Base-by-base conservation (phyloP, 2,888 invertebrate genomes). In the Cynaeus angustus region DNA sequence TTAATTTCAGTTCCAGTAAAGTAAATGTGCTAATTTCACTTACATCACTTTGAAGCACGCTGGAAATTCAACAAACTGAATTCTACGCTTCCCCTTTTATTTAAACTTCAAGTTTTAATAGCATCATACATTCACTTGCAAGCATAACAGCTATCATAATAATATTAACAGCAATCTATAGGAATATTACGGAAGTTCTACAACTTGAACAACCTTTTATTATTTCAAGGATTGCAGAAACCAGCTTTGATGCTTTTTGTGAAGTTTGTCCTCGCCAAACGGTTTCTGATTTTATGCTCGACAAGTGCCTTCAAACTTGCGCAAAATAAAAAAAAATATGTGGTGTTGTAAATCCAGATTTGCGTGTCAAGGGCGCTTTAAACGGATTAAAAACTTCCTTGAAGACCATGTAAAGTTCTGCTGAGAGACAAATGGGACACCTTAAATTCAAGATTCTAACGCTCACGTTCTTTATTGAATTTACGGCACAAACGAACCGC, bases 381-480 rank as follows among this genome's bases (percentile, higher is more conserved):
- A 16, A 21, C 9, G 6, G 30, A 41, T 14, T 10, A 45, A 59
- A 16, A 10, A 10, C 13, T 21, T 8, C 26, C 45, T n/a, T 3
- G 28, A 30, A 13, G n/a, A 45, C 45, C 14, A 21, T 56, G 56
- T 41, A 38, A 56, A 33, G 14, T 37, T 37, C 9, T 14, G 61
- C 13, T 37, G 21, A 48, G 52, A 64, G 64, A 64, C 52, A 64
- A 64, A 64, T 64, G 64, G 52, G 52, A 33, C 55, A 33, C 52
- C 28, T 38, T 33, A 55, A 65, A 65, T 65, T 55, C 55, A 33
- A 16, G 65, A 14, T 55, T 33, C 7, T 21, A 12, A 30, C 26
- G 64, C 52, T 14, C 64, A 64, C 64, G 65, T 65, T 55, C 26
- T 65, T 62, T 55, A 55, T 65, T 53, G 53, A 46, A 45, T 65